Evolutionary conservation across 2,888 invertebrate species (phyloP).

Genomic region (Cinara cedri): DNA sequence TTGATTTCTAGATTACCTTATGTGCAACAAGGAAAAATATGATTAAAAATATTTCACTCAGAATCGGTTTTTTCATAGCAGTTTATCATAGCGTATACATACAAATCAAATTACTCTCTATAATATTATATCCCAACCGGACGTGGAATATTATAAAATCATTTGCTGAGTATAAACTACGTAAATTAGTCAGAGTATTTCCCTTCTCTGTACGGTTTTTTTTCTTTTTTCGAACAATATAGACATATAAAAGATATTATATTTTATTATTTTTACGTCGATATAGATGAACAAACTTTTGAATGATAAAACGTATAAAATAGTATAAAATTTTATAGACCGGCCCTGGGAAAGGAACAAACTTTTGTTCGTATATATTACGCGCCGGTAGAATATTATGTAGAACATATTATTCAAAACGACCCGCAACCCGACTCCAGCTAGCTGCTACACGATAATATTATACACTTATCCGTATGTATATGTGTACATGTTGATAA

Average conservation of each 20-base stretch:
- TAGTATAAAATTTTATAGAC: neutral
- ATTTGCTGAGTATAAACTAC: neutral
- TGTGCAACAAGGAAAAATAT: no score
- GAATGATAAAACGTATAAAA: neutral
- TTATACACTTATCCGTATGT: no score
- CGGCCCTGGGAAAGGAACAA: neutral
- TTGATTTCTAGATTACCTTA: no score
- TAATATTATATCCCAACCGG: no score
- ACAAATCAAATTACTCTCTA: no score
- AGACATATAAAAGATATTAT: neutral
- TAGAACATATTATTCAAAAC: slow-evolving; percentile 36
- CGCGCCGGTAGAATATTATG: neutral
- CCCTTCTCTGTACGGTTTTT: neutral
- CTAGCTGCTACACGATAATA: neutral
- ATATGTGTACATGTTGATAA: slow-evolving; percentile 4
- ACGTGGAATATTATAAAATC: neutral
- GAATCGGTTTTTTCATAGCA: no score
- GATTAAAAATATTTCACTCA: no score
- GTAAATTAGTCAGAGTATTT: neutral
- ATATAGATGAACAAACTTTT: neutral
- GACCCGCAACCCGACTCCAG: neutral
- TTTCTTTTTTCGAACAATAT: neutral
- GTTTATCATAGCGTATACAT: no score
- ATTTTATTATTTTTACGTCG: neutral
- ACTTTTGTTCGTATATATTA: slow-evolving; percentile 3